These are phyloP conservation scores for Podargus strigoides DNA, from an alignment of 2,797 vertebrate species.

Conservation along the genomic window DNA sequence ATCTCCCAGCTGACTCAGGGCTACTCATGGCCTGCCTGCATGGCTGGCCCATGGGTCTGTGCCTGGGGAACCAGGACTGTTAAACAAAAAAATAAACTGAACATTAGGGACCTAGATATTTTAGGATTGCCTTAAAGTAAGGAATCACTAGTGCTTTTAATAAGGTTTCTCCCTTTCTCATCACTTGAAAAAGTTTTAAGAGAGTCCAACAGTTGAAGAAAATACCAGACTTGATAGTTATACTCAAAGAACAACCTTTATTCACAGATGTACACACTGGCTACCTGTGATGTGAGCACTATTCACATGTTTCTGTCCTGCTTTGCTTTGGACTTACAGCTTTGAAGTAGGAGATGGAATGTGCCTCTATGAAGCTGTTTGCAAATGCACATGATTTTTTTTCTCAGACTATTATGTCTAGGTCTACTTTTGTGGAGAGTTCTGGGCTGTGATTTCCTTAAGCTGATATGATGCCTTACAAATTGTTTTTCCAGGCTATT, in stretches of 20 bases:
- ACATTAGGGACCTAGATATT: neutral
- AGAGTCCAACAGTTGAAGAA: neutral
- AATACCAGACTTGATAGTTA: neutral
- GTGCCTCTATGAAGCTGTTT: neutral
- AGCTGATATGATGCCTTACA: neutral
- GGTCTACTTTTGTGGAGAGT: neutral
- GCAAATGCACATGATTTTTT: neutral
- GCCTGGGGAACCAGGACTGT: too few relatives aligned
- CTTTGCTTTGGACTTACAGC: neutral
- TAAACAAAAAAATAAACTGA: neutral
- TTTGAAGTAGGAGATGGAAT: neutral
- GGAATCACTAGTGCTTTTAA: neutral
- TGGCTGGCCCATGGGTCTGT: too few relatives aligned
- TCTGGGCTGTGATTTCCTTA: neutral
- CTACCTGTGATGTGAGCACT: neutral
- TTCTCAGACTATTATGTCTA: neutral
- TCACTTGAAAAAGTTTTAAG: neutral
- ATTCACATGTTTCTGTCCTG: neutral
- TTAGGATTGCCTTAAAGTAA: neutral
- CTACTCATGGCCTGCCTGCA: too few relatives aligned
- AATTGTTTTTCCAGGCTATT: neutral
- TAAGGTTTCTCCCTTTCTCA: neutral
- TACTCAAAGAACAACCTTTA: neutral
- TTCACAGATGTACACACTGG: neutral
- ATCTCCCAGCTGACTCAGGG: too few relatives aligned